Evolutionary conservation across 2,797 vertebrate genomes (phyloP), one percentile per base, ranked within the genome.

Genomic region (Orestias chungarensis): DNA sequence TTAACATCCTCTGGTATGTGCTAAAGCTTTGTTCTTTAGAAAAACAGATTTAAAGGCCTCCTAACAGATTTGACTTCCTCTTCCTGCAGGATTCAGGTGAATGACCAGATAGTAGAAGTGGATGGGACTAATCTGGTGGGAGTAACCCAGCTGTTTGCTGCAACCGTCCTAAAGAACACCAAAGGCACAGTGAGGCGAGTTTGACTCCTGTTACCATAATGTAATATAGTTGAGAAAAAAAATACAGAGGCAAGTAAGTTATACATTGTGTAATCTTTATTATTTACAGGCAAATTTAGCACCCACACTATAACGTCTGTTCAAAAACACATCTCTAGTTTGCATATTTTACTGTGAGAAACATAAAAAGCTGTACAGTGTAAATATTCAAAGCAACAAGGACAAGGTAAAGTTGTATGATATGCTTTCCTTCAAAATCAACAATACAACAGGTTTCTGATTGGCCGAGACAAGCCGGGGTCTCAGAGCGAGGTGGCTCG

Each of bases 51-150:
- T 68, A 20, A 73, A 59, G 66, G 46, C 9, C 11, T 68, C 8
- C 27, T 25, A 12, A 47, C 68, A 1, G 61, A 15, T 65, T 70
- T n/a, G 4, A 77, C 17, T 27, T 78, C 73, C 27, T 90, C 93
- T 81, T 33, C 77, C 33, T 88, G 20, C 76, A 98, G 97, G 86
- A 97, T 98, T 86, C 94, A 96, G 90, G 96, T 97, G 76, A 97
- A 97, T 78, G 97, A 98, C 92, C 97, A 98, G 92, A 97, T 98
- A 76, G 96, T 98, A 86, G 96, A 97, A 83, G 96, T 97, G 68
- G 96, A 98, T 83, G 94, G 95, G 47, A 94, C 94, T 90, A 97
- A 96, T 89, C 91, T 98, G 59, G 96, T 98, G 43, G 97, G 97
- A 69, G 96, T 98, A 82, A 97, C 96, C 1, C 96, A 97, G 66